Percentiles rank a stretch among this genome's conserved stretches.
phyloP scores from a whole-genome alignment of 1,140 invertebrate genomes.

The Eurytemora carolleeae region DNA sequence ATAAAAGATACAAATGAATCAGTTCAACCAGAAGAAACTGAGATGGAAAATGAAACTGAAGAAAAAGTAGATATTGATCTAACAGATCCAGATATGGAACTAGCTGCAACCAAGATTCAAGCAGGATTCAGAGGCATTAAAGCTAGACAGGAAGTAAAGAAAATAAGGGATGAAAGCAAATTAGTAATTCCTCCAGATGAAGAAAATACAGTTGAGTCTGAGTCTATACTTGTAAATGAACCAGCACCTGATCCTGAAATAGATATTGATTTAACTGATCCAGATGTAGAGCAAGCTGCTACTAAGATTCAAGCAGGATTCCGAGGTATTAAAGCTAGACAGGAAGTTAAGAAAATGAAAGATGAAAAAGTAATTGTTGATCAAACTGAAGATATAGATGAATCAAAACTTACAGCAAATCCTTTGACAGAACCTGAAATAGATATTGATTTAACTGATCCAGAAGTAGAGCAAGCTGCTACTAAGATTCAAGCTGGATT shows the following conservation, averaged over 20 bases:
- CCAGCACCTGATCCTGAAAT: neutral
- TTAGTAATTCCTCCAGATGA: neutral
- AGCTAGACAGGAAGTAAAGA: too few species aligned
- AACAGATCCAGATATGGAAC: slow-evolving; percentile 18
- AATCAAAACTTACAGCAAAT: too few species aligned
- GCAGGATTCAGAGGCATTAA: neutral
- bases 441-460: slow-evolving; percentile 2
- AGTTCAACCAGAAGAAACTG: too few species aligned
- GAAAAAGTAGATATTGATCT: slow-evolving; percentile 19
- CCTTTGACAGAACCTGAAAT: neutral
- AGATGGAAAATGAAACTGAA: slow-evolving; percentile 17
- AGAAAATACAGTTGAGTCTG: neutral
- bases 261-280: slow-evolving; percentile 25
- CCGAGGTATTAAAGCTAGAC: slow-evolving; percentile 7
- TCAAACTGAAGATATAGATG: too few species aligned
- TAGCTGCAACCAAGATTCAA: neutral
- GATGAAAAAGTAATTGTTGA: too few species aligned
- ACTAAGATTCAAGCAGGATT: slow-evolving; percentile 27
- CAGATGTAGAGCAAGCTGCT: slow-evolving; percentile 27
- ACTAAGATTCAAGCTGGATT: slow-evolving; percentile 9
- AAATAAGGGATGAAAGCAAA: neutral
- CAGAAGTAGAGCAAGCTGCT: neutral
- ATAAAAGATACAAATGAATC: too few species aligned
- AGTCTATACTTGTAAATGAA: neutral
- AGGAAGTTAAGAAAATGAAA: slow-evolving; percentile 1